Evolutionary conservation across 2,797 vertebrate genomes (phyloP), one percentile per base, ranked within the genome.

Genomic region (Siniperca scherzeri): DNA sequence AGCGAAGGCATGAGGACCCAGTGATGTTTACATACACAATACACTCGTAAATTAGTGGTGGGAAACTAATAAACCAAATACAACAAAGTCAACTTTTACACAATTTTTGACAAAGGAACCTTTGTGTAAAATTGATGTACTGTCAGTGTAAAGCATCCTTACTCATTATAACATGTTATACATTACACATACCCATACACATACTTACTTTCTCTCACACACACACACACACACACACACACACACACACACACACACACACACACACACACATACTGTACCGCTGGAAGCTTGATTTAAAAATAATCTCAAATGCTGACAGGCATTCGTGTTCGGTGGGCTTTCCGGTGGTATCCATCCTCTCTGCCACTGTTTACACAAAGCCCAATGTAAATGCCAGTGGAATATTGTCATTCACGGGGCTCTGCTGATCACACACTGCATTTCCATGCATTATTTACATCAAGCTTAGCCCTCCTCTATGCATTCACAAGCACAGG

Each of bases 371-470:
- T 94, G 92, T 95, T 95, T 93, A 92, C 91, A 68, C 91, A 89
- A 85, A 87, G 85, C 88, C 84, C 85, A 93, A 78, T 91, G 95
- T 94, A 94, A 94, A 95, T 95, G 94, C 91, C 94, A 95, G 82
- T 16, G 57, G 91, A 91, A 87, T 89, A 91, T 94, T 92, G 90
- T 83, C 88, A 92, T 87, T 91, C 92, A 81, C 65, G 21, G 81
- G 78, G 77, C 87, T 88, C 78, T 68, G 77, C 89, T 90, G 91
- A 93, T 93, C 91, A 90, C 92, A 90, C 88, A 86, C 80, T 52
- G 73, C 88, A 89, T 93, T 94, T 84, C 90, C 92, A 93, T 96
- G 88, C 90, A 95, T 95, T 95, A 95, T 96, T 95, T 94, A 96
- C 93, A 80, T 85, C 79, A 17, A 84, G 90, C 91, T 93, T 91